A percentile compares a stretch with the other conserved stretches of the same genome.
Evolutionary conservation across 2,888 invertebrate species (phyloP).

Genomic region (Lepetodrilus schrolli): DNA sequence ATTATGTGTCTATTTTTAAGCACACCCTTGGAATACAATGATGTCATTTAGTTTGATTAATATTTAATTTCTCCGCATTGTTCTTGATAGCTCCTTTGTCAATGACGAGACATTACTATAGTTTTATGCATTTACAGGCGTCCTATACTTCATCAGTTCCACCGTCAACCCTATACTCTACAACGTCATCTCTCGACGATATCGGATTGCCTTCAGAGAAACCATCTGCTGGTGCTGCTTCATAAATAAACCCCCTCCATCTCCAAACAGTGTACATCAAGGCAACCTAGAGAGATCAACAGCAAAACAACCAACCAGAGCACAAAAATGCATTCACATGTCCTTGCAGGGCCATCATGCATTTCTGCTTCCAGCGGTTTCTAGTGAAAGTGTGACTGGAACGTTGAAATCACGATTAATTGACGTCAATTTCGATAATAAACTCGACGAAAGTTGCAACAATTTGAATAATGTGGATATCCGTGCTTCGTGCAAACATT

Average conservation of each 20-base stretch:
- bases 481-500: background rate
- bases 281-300: background rate
- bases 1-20: too few species aligned
- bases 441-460: background rate
- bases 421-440: slow-evolving; percentile 4
- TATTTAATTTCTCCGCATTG: too few species aligned
- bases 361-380: background rate
- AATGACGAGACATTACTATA: too few species aligned
- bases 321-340: too few species aligned
- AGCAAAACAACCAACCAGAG: too few species aligned
- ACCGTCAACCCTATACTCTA: slow-evolving; percentile 95
- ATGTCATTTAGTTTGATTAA: too few species aligned
- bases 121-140: too few species aligned
- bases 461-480: background rate
- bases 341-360: background rate
- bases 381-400: background rate
- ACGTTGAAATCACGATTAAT: background rate
- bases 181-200: slow-evolving; percentile 95
- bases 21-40: too few species aligned
- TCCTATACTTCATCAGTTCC: slow-evolving; percentile 93
- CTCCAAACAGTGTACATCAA: background rate
- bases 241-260: slow-evolving; percentile 46
- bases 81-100: too few species aligned
- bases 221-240: slow-evolving; percentile 70
- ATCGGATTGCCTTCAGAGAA: slow-evolving; percentile 92